Percentiles rank a stretch among this genome's conserved stretches.
These are phyloP conservation scores for Acanthococcus lagerstroemiae DNA, from an alignment of 2,888 invertebrate species.

Conservation along the genomic window DNA sequence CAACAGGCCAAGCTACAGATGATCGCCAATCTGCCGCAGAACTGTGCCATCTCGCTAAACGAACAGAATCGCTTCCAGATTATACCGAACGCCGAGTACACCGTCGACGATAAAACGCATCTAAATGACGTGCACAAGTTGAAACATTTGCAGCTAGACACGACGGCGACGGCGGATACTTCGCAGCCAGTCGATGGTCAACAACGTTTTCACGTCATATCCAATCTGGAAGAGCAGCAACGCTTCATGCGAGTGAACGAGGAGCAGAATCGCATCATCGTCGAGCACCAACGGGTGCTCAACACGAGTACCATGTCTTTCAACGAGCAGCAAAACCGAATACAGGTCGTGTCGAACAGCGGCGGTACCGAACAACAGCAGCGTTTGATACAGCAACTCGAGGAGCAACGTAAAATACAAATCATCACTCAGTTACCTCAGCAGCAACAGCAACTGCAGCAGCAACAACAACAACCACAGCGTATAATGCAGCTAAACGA, in stretches of 20 bases:
- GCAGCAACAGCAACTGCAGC: background rate
- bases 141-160: background rate
- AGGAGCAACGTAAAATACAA: constrained; percentile 26
- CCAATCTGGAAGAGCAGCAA: constrained; percentile 22
- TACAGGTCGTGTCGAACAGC: constrained; percentile 2
- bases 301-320: constrained; percentile 19
- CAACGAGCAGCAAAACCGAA: constrained; percentile 19
- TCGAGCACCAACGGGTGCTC: constrained; percentile 29
- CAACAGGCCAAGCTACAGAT: constrained; percentile 35
- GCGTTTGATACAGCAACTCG: constrained; percentile 11
- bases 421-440: constrained; percentile 12
- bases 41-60: constrained; percentile 26
- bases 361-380: constrained; percentile 1
- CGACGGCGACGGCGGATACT: background rate
- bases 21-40: constrained; percentile 34
- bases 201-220: constrained; percentile 4
- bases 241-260: constrained; percentile 30
- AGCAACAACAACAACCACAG: constrained; percentile 24
- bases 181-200: background rate
- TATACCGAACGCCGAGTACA: constrained; percentile 13
- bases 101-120: constrained; percentile 2
- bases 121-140: background rate
- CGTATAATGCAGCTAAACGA: constrained; percentile 13
- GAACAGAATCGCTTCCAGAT: constrained; percentile 30
- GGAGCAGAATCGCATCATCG: constrained; percentile 35